phyloP scores from a whole-genome alignment of 2,888 invertebrate species.

The Esperia sulphurella region DNA sequence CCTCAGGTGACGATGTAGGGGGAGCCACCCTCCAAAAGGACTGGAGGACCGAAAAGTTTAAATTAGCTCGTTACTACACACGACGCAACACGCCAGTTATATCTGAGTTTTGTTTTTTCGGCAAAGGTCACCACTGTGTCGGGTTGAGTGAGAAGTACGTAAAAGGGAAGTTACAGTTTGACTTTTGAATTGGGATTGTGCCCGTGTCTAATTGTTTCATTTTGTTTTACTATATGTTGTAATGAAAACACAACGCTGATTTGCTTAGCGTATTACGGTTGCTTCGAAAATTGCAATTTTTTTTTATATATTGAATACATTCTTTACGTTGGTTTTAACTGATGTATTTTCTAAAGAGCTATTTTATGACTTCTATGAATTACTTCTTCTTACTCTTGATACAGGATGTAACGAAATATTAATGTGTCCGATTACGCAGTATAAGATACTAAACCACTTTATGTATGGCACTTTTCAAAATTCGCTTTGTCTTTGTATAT shows the following conservation, averaged over 20 bases:
- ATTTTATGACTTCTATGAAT: too few species aligned
- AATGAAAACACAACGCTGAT: neutral
- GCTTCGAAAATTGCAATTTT: neutral
- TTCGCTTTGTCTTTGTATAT: too few species aligned
- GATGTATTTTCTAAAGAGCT: too few species aligned
- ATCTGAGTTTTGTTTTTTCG: slow-evolving; percentile 68
- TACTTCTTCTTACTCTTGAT: too few species aligned
- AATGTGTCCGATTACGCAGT: too few species aligned
- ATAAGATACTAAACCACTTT: too few species aligned
- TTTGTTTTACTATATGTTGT: neutral
- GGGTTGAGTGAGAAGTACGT: slow-evolving; percentile 50
- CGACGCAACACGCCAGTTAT: slow-evolving; percentile 60
- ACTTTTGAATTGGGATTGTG: slow-evolving; percentile 37
- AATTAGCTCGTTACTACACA: slow-evolving; percentile 78
- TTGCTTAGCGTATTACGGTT: neutral
- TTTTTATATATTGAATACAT: too few species aligned
- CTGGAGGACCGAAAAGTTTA: slow-evolving; percentile 72
- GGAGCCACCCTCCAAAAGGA: slow-evolving; percentile 56
- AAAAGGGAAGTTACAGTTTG: slow-evolving; percentile 47
- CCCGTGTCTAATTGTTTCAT: neutral
- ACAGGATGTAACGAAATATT: too few species aligned
- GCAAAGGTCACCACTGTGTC: slow-evolving; percentile 56
- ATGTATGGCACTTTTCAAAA: too few species aligned
- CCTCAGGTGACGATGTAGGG: slow-evolving; percentile 64
- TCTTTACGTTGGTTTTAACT: slow-evolving; percentile 1